Conservation (phyloP, 2,888 invertebrate genomes). For the Hirtodrosophila alboralis region DNA sequence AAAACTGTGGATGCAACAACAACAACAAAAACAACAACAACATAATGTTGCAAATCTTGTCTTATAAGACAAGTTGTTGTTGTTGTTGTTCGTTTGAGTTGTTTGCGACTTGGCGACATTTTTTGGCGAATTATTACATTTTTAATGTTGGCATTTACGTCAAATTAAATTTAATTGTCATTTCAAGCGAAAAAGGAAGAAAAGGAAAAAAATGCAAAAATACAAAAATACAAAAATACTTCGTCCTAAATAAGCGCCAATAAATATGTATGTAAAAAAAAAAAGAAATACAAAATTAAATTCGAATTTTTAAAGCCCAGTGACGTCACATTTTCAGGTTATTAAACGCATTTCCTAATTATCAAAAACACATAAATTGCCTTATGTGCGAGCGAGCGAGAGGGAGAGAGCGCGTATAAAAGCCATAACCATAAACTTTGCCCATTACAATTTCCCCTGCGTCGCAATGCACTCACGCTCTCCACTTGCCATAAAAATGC, state of each 20-base stretch:
- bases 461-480: constrained; percentile 46
- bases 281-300: neutral
- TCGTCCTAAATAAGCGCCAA: constrained; percentile 26
- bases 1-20: neutral
- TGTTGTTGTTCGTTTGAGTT: constrained; percentile 27
- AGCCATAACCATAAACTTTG: constrained; percentile 17
- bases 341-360: constrained; percentile 68
- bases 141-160: constrained; percentile 81
- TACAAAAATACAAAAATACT: too few species aligned
- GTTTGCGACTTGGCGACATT: constrained; percentile 43
- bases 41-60: constrained; percentile 21
- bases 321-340: constrained; percentile 46
- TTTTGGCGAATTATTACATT: constrained; percentile 77
- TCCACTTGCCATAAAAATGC: constrained; percentile 65
- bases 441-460: constrained; percentile 55
- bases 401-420: constrained; percentile 26
- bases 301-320: neutral
- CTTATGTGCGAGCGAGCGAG: too few species aligned
- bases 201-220: constrained; percentile 5
- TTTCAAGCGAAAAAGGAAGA: constrained; percentile 19
- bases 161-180: constrained; percentile 82
- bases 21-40: neutral
- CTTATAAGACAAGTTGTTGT: constrained; percentile 6
- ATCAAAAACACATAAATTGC: constrained; percentile 61
- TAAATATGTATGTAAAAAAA: constrained; percentile 25